phyloP scores from a whole-genome alignment of 53 echinoderm and acorn worm species.

The Holothuria scabra region DNA sequence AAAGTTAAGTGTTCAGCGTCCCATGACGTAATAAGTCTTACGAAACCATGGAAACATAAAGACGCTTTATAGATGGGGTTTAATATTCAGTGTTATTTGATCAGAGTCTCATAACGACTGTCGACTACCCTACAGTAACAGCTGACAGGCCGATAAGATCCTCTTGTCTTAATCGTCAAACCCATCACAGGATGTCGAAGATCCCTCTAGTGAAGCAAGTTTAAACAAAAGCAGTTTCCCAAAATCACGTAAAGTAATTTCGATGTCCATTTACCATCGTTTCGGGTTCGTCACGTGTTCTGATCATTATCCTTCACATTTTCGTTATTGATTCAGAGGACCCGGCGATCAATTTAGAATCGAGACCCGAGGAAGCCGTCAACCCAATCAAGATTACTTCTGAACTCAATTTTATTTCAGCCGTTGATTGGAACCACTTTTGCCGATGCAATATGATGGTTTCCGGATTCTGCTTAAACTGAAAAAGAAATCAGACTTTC shows the following conservation, averaged over 20 bases:
- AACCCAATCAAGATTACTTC: conserved; percentile 36
- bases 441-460: too few species aligned
- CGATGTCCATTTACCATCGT: conserved; percentile 39
- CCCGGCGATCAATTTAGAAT: conserved; percentile 32
- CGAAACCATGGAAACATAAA: too few species aligned
- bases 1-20: too few species aligned
- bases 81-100: too few species aligned
- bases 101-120: too few species aligned
- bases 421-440: conserved; percentile 8
- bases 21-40: too few species aligned
- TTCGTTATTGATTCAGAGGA: conserved; percentile 36
- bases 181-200: conserved; percentile 32
- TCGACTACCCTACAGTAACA: too few species aligned
- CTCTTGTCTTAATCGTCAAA: conserved; percentile 25
- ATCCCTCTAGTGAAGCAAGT: conserved; percentile 16
- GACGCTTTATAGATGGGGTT: too few species aligned
- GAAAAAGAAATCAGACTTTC: conserved; percentile 13
- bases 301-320: conserved; percentile 41
- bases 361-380: conserved; percentile 10
- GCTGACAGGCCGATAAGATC: too few species aligned
- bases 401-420: conserved; percentile 34
- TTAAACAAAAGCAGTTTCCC: conserved; percentile 35
- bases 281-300: conserved; percentile 1
- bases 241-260: conserved; percentile 51
- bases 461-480: too few species aligned